These are phyloP conservation scores for Colistium nudipinnis DNA, from an alignment of 2,113 vertebrate species.

Conservation along the genomic window DNA sequence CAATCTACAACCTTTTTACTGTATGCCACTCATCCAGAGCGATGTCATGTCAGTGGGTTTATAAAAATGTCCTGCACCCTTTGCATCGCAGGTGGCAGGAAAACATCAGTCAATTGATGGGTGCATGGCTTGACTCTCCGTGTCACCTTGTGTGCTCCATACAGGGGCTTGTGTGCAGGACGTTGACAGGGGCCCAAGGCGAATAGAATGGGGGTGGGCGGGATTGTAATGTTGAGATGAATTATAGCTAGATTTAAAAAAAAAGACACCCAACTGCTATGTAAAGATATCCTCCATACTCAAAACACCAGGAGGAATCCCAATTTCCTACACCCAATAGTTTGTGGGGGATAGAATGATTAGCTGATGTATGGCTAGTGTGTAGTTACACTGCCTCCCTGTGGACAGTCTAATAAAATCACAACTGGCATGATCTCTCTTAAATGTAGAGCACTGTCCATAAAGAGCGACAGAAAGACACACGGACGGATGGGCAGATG, in stretches of 20 bases:
- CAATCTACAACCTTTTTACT: conserved; percentile 53
- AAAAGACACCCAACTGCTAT: conserved; percentile 70
- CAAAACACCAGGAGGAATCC: conserved; percentile 56
- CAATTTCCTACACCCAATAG: conserved; percentile 43
- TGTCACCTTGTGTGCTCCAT: conserved; percentile 28
- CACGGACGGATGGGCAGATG: background rate
- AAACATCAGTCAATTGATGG: conserved; percentile 53
- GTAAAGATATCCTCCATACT: conserved; percentile 74
- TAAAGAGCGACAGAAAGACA: background rate
- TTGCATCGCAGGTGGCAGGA: conserved; percentile 41
- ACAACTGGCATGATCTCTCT: background rate
- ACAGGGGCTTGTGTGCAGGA: conserved; percentile 61
- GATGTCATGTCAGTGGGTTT: conserved; percentile 50
- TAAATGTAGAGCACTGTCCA: background rate
- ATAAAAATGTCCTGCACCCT: conserved; percentile 41
- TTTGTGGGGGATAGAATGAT: conserved; percentile 3
- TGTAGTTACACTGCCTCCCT: conserved; percentile 70
- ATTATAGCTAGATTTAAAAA: conserved; percentile 49
- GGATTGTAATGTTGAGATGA: conserved; percentile 44
- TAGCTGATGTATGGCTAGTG: background rate
- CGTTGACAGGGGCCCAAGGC: conserved; percentile 77
- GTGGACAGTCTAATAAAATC: conserved; percentile 49
- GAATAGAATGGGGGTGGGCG: too few relatives aligned
- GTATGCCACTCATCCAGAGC: conserved; percentile 25
- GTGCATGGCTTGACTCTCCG: conserved; percentile 40